Percentiles rank a stretch among this genome's conserved stretches.
Evolutionary conservation across 2,797 vertebrate species (phyloP).

Genomic region (Hafferia zeledoni): DNA sequence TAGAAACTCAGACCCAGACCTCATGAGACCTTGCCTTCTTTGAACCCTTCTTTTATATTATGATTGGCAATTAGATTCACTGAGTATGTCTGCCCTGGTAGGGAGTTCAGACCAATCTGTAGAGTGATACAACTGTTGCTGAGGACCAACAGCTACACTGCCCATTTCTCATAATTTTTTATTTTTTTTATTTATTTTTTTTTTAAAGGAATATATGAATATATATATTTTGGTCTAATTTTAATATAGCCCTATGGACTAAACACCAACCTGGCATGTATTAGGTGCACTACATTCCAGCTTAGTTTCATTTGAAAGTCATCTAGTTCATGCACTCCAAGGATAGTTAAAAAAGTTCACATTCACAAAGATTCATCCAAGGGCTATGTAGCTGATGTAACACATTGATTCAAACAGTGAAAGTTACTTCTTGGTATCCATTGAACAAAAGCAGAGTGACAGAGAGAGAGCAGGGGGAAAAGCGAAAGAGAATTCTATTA

Average conservation of each 20-base stretch:
- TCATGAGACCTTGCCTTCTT: background rate
- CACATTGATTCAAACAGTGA: background rate
- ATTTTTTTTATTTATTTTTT: background rate
- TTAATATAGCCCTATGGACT: background rate
- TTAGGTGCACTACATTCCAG: background rate
- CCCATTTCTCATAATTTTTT: background rate
- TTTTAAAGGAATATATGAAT: background rate
- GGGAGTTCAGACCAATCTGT: background rate
- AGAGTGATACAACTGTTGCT: background rate
- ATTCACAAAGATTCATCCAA: background rate
- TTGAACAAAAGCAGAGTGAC: background rate
- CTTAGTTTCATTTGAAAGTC: background rate
- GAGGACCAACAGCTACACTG: background rate
- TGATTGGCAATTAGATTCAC: background rate
- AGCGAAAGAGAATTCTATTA: background rate
- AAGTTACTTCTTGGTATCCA: background rate
- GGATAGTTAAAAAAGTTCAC: background rate
- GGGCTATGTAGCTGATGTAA: background rate
- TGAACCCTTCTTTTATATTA: background rate
- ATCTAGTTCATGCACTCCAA: background rate
- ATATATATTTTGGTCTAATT: background rate
- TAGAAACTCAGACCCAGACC: background rate
- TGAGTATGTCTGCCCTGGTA: background rate
- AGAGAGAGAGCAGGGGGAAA: background rate
- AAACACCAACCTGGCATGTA: background rate